phyloP scores from a whole-genome alignment of 2,888 invertebrate species.

The Globia sparganii region DNA sequence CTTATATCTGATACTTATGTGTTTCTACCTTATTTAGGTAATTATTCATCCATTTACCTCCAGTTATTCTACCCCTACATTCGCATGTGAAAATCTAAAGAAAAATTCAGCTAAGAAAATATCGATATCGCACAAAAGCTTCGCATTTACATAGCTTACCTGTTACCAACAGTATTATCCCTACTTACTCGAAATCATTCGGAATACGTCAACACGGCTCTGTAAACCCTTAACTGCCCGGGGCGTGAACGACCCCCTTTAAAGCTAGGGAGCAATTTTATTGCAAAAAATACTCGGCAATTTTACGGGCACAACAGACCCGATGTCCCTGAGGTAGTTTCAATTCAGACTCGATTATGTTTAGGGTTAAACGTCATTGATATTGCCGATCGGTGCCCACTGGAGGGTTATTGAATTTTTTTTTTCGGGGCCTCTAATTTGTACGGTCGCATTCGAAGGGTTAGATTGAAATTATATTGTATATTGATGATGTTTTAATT shows the following conservation, averaged over 20 bases:
- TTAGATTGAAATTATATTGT: constrained; percentile 77
- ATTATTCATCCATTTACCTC: not conserved
- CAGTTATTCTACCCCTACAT: not conserved
- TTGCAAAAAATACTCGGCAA: constrained; percentile 87
- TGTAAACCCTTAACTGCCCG: constrained; percentile 80
- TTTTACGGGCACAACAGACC: constrained; percentile 86
- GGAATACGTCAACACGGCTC: constrained; percentile 76
- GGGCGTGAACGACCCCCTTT: constrained; percentile 82
- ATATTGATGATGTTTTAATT: constrained; percentile 76
- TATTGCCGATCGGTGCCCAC: constrained; percentile 87
- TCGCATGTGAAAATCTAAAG: constrained; percentile 32
- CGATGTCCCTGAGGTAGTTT: constrained; percentile 89
- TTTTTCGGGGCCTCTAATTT: constrained; percentile 84
- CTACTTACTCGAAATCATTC: constrained; percentile 75
- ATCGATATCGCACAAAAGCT: constrained; percentile 48
- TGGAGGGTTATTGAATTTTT: constrained; percentile 87
- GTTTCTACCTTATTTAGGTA: not conserved
- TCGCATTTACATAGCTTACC: constrained; percentile 68
- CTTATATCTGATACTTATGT: not conserved
- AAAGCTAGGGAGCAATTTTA: constrained; percentile 84
- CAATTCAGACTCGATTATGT: constrained; percentile 89
- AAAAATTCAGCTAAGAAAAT: constrained; percentile 33
- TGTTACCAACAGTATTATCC: constrained; percentile 73
- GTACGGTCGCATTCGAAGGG: constrained; percentile 80
- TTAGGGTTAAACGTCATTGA: constrained; percentile 90